A percentile compares a stretch with the other conserved stretches of the same genome.
Conservation (phyloP, 2,113 vertebrate genomes). For the Poeciliopsis turrubarensis region DNA sequence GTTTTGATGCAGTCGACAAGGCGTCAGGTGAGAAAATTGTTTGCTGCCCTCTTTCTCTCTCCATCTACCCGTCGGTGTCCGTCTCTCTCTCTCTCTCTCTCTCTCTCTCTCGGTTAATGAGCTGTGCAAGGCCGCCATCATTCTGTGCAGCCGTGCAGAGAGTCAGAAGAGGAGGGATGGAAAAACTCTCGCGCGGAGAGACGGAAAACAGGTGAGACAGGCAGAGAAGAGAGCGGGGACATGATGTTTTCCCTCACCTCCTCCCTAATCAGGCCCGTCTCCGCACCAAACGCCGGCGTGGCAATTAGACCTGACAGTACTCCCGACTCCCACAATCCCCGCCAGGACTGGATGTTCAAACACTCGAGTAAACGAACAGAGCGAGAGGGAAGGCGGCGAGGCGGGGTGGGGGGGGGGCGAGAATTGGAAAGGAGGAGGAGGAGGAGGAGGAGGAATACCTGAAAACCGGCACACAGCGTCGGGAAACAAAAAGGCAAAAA, state of each 20-base stretch:
- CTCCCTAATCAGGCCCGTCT: slow-evolving; percentile 92
- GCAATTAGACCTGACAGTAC: slow-evolving; percentile 95
- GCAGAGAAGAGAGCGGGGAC: slow-evolving; percentile 76
- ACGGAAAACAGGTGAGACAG: slow-evolving; percentile 51
- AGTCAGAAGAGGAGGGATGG: slow-evolving; percentile 24
- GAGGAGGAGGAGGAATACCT: slow-evolving; percentile 30
- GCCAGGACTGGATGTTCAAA: slow-evolving; percentile 68
- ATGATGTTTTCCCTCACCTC: slow-evolving; percentile 91
- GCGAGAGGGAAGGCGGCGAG: too few species aligned
- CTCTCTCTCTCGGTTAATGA: slow-evolving; percentile 61
- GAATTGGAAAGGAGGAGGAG: neutral
- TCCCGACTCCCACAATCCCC: slow-evolving; percentile 80
- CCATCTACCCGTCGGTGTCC: slow-evolving; percentile 46
- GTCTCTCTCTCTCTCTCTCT: slow-evolving; percentile 25
- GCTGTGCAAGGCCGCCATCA: slow-evolving; percentile 59
- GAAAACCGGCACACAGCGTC: slow-evolving; percentile 46
- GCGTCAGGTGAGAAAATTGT: slow-evolving; percentile 84
- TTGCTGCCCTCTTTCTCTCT: slow-evolving; percentile 65
- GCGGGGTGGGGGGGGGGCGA: neutral
- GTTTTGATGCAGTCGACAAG: slow-evolving; percentile 90
- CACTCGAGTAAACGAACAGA: slow-evolving; percentile 58
- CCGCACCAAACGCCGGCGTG: slow-evolving; percentile 88
- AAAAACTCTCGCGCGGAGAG: slow-evolving; percentile 7
- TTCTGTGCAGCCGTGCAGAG: slow-evolving; percentile 62
- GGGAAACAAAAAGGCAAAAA: slow-evolving; percentile 46